Conservation (phyloP, 2,888 invertebrate species). For the Oegoconia quadripuncta region DNA sequence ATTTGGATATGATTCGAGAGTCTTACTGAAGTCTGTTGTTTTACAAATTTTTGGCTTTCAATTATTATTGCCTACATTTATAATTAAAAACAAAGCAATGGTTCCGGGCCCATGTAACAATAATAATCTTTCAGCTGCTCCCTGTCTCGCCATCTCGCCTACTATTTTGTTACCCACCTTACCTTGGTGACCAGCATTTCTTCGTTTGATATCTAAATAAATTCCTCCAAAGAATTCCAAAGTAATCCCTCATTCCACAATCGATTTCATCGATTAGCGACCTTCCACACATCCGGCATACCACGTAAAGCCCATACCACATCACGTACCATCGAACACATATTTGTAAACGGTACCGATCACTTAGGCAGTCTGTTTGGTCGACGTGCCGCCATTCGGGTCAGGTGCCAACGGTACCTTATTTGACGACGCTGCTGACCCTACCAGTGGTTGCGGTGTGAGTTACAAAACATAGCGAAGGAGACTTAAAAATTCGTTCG, state of each 20-base stretch:
- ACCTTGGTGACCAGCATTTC: not conserved
- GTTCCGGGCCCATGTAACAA: no score
- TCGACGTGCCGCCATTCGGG: constrained; percentile 63
- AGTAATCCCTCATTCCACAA: not conserved
- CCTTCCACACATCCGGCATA: not conserved
- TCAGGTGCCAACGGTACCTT: constrained; percentile 74
- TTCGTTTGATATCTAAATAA: not conserved
- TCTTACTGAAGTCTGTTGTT: no score
- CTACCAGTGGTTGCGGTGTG: constrained; percentile 33
- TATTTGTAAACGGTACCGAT: constrained; percentile 70
- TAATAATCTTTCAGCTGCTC: no score
- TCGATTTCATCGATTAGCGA: not conserved
- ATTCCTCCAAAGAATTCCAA: not conserved
- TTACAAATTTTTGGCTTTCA: no score
- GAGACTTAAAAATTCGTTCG: not conserved
- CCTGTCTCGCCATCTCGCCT: no score
- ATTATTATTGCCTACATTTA: no score
- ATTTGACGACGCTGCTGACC: constrained; percentile 69
- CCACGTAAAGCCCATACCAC: constrained; percentile 23
- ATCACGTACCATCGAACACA: constrained; percentile 39
- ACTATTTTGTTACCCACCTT: no score
- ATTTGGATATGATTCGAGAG: no score
- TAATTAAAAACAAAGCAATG: no score
- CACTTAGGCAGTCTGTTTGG: constrained; percentile 67
- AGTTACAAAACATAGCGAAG: constrained; percentile 22